A percentile compares a stretch with the other conserved stretches of the same genome.
Evolutionary conservation across 2,888 invertebrate genomes (phyloP).

Genomic region (Diloba caeruleocephala): DNA sequence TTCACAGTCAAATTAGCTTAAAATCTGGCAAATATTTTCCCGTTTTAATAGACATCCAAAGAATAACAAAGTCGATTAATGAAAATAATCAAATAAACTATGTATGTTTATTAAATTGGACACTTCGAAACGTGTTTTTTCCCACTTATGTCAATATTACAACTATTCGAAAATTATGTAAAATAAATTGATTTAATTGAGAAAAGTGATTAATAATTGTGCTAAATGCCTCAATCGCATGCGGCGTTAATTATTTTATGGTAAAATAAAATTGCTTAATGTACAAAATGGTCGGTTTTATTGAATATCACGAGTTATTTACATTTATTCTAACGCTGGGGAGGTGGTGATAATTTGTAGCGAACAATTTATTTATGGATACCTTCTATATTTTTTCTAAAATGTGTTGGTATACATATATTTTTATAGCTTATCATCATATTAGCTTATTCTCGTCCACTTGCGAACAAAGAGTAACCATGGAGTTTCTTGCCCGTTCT

Average conservation of each 20-base stretch:
- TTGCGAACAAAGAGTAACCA: no score
- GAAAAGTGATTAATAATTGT: slow-evolving; percentile 57
- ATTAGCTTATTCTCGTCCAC: no score
- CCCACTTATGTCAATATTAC: slow-evolving; percentile 42
- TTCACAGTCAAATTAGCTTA: no score
- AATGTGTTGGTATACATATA: neutral
- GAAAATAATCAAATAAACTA: slow-evolving; percentile 20
- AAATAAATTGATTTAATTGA: slow-evolving; percentile 56
- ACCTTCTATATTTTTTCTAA: slow-evolving; percentile 10
- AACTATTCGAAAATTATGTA: slow-evolving; percentile 56
- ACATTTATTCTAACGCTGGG: slow-evolving; percentile 47
- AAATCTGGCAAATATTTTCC: slow-evolving; percentile 27
- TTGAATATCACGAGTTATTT: slow-evolving; percentile 49
- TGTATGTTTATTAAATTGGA: slow-evolving; percentile 41
- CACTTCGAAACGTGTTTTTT: slow-evolving; percentile 47
- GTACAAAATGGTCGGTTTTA: slow-evolving; percentile 44
- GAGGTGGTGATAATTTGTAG: slow-evolving; percentile 32
- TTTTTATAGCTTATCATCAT: no score
- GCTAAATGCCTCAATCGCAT: slow-evolving; percentile 47
- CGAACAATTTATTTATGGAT: slow-evolving; percentile 33
- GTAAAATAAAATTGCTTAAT: slow-evolving; percentile 54
- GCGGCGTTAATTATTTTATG: slow-evolving; percentile 56
- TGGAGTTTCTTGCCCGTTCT: no score
- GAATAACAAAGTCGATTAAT: slow-evolving; percentile 25
- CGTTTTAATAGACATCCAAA: slow-evolving; percentile 38